A percentile compares a stretch with the other conserved stretches of the same genome.
Conservation (phyloP, 1,140 invertebrate genomes). For the Lethrus apterus region DNA sequence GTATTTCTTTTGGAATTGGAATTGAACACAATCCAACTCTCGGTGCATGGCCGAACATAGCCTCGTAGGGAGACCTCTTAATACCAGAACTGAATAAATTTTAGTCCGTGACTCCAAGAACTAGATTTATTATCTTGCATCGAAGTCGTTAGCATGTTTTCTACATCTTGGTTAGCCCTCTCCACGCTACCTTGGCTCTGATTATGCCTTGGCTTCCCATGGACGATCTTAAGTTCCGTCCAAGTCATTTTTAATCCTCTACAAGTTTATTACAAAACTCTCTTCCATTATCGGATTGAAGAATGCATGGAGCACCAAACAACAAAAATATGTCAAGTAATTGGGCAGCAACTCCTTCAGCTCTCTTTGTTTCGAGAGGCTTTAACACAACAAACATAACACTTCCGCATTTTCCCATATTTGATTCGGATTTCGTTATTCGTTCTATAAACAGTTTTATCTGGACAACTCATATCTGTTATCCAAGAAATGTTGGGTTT, state of each 20-base stretch:
- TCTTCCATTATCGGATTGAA: slow-evolving; percentile 35
- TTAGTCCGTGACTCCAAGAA: slow-evolving; percentile 29
- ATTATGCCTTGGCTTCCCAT: too few relatives aligned
- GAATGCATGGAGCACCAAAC: slow-evolving; percentile 30
- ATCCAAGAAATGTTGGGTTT: too few relatives aligned
- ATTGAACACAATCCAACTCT: background rate
- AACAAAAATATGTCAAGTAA: slow-evolving; percentile 19
- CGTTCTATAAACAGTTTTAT: too few relatives aligned
- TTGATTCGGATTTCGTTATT: too few relatives aligned
- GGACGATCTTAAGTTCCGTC: background rate
- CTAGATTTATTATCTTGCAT: slow-evolving; percentile 25
- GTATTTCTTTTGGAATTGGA: background rate
- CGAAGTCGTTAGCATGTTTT: background rate
- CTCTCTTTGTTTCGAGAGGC: too few relatives aligned
- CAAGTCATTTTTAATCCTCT: slow-evolving; percentile 4
- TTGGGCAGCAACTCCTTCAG: background rate
- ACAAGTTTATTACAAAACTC: slow-evolving; percentile 20
- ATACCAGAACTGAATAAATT: slow-evolving; percentile 25
- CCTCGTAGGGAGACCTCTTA: slow-evolving; percentile 25
- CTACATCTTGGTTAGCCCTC: background rate
- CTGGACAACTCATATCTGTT: too few relatives aligned
- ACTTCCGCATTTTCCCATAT: too few relatives aligned
- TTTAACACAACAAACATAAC: too few relatives aligned
- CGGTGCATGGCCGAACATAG: slow-evolving; percentile 27
- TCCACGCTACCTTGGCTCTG: too few relatives aligned